Evolutionary conservation across 2,113 vertebrate species (phyloP), one percentile per base, ranked within the genome.

Genomic region (Albula glossodonta): DNA sequence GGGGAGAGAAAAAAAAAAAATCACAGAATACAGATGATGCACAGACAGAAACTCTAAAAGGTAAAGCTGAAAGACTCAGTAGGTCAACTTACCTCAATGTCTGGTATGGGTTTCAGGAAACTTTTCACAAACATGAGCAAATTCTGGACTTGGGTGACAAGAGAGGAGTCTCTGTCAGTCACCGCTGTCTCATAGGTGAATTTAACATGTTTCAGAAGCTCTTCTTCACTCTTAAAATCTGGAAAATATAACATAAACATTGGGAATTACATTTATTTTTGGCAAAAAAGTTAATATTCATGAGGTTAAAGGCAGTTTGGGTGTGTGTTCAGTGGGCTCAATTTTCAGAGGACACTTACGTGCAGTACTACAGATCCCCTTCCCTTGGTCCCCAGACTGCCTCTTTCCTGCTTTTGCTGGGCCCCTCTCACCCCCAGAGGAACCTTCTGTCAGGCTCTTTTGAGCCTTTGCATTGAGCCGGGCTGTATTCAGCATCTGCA

Each of bases 401-500:
- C 92, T 96, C 56, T 91, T 91, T 0, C 87, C 87, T 11, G 50
- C 80, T 87, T 93, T 95, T 74, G 93, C 96, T 1, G 86, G 25
- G 5, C 87, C 91, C n/a, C 91, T 96, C 25, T 94, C 95, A 0
- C 90, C 88, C 48, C 84, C 85, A 8, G 48, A 90, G 41, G 86
- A 89, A 84, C 94, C 93, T 31, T 97, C 97, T 0, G 93, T 90
- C 74, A 97, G 96, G 87, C 90, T 93, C 87, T 98, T 98, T 85
- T 98, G 98, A 83, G 97, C 98, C 93, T 97, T 99, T 0, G 97
- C 96, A 22, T 99, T 99, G 50, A 99, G 93, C 51, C 98, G 96
- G 0, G 98, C 98, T 48, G 96, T 96, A 0, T 99, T 99, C 86
- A 99, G 86, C 98, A 99, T 99, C 92, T 99, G 98, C 84, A 99